Percentiles rank a stretch among this genome's conserved stretches.
These are phyloP conservation scores for Drosophila fulvimacula DNA, from an alignment of 2,888 invertebrate genomes.

Conservation along the genomic window DNA sequence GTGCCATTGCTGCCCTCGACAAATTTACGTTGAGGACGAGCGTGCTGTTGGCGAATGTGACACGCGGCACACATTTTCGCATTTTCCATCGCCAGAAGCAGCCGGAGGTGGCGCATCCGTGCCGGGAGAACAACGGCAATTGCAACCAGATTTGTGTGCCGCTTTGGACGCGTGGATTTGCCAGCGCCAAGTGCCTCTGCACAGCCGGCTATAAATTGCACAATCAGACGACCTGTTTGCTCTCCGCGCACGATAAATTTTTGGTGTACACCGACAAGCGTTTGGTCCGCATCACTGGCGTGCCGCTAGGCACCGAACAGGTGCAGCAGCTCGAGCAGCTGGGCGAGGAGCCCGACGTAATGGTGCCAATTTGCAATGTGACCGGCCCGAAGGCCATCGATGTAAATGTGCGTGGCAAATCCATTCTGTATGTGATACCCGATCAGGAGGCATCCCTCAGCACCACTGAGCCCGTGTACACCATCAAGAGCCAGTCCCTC, in stretches of 20 bases:
- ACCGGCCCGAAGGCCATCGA: constrained; percentile 87
- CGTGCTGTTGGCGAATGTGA: constrained; percentile 86
- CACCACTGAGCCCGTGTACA: constrained; percentile 83
- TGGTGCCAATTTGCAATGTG: constrained; percentile 89
- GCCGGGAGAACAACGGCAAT: constrained; percentile 88
- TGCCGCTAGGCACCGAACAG: constrained; percentile 83
- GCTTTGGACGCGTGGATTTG: constrained; percentile 86
- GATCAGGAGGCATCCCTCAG: constrained; percentile 37
- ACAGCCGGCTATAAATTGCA: constrained; percentile 89
- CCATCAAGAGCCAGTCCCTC: constrained; percentile 88
- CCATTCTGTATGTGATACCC: constrained; percentile 87
- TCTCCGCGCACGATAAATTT: constrained; percentile 87
- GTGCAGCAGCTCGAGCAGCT: constrained; percentile 71
- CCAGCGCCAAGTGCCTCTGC: constrained; percentile 89
- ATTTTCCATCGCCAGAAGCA: constrained; percentile 92
- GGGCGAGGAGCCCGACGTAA: constrained; percentile 85
- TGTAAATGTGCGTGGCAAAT: constrained; percentile 87
- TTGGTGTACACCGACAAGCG: constrained; percentile 88
- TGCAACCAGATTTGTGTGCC: constrained; percentile 93
- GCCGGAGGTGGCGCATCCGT: constrained; percentile 90
- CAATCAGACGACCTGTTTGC: constrained; percentile 87
- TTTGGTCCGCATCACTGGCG: constrained; percentile 90
- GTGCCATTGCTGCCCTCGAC: constrained; percentile 87
- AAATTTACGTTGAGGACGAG: constrained; percentile 86
- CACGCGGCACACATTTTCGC: constrained; percentile 88